Conservation (phyloP, 2,888 invertebrate genomes). For the Bugula neritina region DNA sequence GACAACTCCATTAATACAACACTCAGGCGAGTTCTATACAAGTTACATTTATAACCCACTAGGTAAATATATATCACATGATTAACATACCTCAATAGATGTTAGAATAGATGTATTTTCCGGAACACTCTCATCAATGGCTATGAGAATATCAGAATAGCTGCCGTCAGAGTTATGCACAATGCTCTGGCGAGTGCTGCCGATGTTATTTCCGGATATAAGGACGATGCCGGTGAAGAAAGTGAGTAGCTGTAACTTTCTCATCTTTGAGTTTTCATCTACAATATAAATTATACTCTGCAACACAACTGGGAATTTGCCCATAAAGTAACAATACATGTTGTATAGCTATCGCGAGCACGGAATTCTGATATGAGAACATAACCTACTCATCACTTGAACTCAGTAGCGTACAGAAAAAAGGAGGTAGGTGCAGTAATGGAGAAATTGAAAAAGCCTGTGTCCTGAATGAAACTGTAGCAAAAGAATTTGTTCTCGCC, state of each 20-base stretch:
- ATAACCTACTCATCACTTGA: too few relatives aligned
- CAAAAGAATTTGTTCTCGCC: too few relatives aligned
- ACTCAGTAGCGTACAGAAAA: too few relatives aligned
- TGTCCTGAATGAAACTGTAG: too few relatives aligned
- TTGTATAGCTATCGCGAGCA: not conserved
- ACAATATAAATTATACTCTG: too few relatives aligned
- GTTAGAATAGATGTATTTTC: constrained; percentile 1
- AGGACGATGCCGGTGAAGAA: not conserved
- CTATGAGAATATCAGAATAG: not conserved
- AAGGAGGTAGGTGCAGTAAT: too few relatives aligned
- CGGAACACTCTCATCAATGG: constrained; percentile 11
- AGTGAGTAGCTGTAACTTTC: not conserved
- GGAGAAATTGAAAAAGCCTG: too few relatives aligned
- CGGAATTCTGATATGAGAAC: too few relatives aligned
- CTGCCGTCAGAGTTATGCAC: not conserved
- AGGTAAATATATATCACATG: not conserved
- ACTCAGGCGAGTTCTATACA: too few relatives aligned
- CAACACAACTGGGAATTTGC: too few relatives aligned
- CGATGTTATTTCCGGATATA: not conserved
- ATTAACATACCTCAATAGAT: not conserved
- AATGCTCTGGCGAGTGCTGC: not conserved
- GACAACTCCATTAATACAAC: too few relatives aligned
- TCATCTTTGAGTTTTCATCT: not conserved
- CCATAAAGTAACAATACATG: not conserved
- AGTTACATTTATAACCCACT: too few relatives aligned